phyloP scores from a whole-genome alignment of 2,797 vertebrate genomes.

The Myiotriccus ornatus region DNA sequence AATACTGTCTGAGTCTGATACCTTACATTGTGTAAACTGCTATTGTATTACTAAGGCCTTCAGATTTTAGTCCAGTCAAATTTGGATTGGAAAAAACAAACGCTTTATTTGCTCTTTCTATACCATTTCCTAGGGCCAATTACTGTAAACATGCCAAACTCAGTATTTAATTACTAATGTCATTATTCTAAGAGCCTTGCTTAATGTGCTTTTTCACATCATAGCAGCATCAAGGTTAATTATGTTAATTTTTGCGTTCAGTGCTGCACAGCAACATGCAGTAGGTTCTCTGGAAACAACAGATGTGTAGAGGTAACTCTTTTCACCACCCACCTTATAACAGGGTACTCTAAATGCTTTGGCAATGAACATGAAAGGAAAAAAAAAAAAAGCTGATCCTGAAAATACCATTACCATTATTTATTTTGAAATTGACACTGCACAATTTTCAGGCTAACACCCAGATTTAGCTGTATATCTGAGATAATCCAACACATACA shows the following conservation, averaged over 20 bases:
- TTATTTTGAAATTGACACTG: constrained; percentile 76
- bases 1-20: background rate
- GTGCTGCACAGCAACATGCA: background rate
- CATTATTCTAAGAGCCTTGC: constrained; percentile 26
- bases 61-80: background rate
- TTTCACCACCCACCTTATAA: constrained; percentile 67
- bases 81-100: background rate
- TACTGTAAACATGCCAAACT: background rate
- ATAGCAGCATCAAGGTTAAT: constrained; percentile 10
- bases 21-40: background rate
- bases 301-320: constrained; percentile 31
- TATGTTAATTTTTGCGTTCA: constrained; percentile 51
- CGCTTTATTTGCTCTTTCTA: background rate
- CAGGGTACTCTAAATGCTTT: constrained; percentile 67
- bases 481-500: constrained; percentile 70
- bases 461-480: constrained; percentile 70
- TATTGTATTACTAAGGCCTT: background rate
- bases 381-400: constrained; percentile 61
- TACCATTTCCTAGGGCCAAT: background rate
- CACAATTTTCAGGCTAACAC: constrained; percentile 71
- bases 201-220: background rate
- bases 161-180: constrained; percentile 20
- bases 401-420: constrained; percentile 75
- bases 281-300: constrained; percentile 54
- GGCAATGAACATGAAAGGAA: constrained; percentile 52